Conservation (phyloP, 2,888 invertebrate genomes). For the Glomeris marginata region DNA sequence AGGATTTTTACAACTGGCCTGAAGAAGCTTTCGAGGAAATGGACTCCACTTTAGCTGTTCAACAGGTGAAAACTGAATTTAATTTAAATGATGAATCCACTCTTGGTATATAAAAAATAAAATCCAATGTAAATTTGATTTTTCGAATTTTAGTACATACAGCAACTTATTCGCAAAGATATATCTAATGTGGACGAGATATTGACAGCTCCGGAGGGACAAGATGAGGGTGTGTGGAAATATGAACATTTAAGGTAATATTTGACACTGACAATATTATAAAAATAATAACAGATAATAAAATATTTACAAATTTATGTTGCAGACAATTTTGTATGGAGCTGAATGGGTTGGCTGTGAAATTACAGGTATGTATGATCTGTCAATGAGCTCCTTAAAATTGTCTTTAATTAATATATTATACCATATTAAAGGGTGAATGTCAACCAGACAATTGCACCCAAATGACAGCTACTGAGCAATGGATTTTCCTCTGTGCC, state of each 20-base stretch:
- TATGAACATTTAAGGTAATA: slow-evolving; percentile 89
- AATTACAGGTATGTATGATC: slow-evolving; percentile 48
- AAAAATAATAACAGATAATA: not conserved
- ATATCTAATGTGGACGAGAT: slow-evolving; percentile 87
- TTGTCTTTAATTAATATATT: not conserved
- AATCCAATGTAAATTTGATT: not conserved
- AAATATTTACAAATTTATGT: not conserved
- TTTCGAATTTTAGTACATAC: slow-evolving; percentile 51
- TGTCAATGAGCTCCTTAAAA: no score
- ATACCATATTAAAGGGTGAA: slow-evolving; percentile 43
- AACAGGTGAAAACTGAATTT: slow-evolving; percentile 43
- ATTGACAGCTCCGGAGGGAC: slow-evolving; percentile 87
- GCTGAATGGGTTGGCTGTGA: slow-evolving; percentile 92
- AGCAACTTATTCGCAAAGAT: slow-evolving; percentile 87
- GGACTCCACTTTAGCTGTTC: slow-evolving; percentile 97
- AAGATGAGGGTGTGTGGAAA: slow-evolving; percentile 99
- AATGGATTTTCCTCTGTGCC: slow-evolving; percentile 99
- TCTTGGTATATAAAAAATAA: not conserved
- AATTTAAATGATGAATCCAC: not conserved
- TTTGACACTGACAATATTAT: no score
- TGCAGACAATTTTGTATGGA: slow-evolving; percentile 97
- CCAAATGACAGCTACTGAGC: slow-evolving; percentile 99
- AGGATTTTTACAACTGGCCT: slow-evolving; percentile 97
- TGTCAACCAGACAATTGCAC: slow-evolving; percentile 94
- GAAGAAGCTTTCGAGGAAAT: slow-evolving; percentile 98